phyloP scores from a whole-genome alignment of 2,113 vertebrate species.

The Poeciliopsis turrubarensis region DNA sequence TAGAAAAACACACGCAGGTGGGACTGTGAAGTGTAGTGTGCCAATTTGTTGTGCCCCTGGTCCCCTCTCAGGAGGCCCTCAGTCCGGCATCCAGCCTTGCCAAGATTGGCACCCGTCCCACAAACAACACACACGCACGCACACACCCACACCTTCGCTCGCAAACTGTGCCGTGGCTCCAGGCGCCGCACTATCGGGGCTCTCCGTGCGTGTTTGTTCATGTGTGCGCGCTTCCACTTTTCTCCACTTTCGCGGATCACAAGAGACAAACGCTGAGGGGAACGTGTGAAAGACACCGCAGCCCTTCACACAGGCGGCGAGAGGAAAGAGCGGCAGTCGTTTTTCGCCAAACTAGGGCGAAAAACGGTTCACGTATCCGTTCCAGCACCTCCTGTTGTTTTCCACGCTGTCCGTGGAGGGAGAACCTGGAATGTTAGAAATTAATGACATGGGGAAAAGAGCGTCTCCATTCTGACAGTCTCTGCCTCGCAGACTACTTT shows the following conservation, averaged over 20 bases:
- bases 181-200: slow-evolving; percentile 17
- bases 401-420: background rate
- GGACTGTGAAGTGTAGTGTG: slow-evolving; percentile 64
- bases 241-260: slow-evolving; percentile 51
- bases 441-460: background rate
- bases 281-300: slow-evolving; percentile 51
- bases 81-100: slow-evolving; percentile 70
- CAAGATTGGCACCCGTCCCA: slow-evolving; percentile 71
- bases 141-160: slow-evolving; percentile 30
- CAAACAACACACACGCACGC: slow-evolving; percentile 46
- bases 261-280: slow-evolving; percentile 57
- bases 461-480: slow-evolving; percentile 13
- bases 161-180: slow-evolving; percentile 25
- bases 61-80: slow-evolving; percentile 71
- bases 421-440: slow-evolving; percentile 6
- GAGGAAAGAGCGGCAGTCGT: slow-evolving; percentile 26
- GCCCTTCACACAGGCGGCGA: slow-evolving; percentile 35
- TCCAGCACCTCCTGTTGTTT: slow-evolving; percentile 1
- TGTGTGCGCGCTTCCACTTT: slow-evolving; percentile 47
- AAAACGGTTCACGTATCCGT: slow-evolving; percentile 27
- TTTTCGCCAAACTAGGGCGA: slow-evolving; percentile 37
- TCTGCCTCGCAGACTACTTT: background rate
- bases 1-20: slow-evolving; percentile 66
- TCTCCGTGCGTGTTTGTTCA: slow-evolving; percentile 26
- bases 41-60: slow-evolving; percentile 75